Percentiles rank a stretch among this genome's conserved stretches.
These are phyloP conservation scores for Chascanopsetta lugubris DNA, from an alignment of 2,113 vertebrate genomes.

Conservation along the genomic window DNA sequence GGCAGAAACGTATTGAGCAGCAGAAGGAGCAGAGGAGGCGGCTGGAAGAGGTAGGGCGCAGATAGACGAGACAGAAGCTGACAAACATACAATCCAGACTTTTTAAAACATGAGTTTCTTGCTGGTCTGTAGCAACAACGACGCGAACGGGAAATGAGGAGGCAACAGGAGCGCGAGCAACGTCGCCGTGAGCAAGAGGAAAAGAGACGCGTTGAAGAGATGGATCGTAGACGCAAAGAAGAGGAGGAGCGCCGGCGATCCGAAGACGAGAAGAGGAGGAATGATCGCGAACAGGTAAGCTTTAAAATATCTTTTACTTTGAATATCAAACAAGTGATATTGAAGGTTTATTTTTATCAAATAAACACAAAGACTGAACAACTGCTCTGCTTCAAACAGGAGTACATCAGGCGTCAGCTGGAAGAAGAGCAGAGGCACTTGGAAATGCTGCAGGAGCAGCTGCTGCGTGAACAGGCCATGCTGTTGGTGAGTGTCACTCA, in stretches of 20 bases:
- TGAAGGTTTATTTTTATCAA: background rate
- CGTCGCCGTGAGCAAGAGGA: slow-evolving; percentile 94
- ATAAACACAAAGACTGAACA: background rate
- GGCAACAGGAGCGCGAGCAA: slow-evolving; percentile 97
- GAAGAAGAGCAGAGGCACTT: slow-evolving; percentile 99
- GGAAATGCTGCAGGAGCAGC: slow-evolving; percentile 98
- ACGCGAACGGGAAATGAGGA: slow-evolving; percentile 94
- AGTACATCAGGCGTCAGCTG: slow-evolving; percentile 98
- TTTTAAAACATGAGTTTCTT: background rate
- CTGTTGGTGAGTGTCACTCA: slow-evolving; percentile 85
- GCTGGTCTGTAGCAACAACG: slow-evolving; percentile 88
- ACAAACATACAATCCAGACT: background rate
- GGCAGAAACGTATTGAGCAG: slow-evolving; percentile 96
- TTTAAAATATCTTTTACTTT: background rate
- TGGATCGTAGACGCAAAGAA: slow-evolving; percentile 94
- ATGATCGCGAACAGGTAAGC: slow-evolving; percentile 94
- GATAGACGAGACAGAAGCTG: background rate
- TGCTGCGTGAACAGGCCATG: slow-evolving; percentile 98
- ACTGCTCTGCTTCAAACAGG: slow-evolving; percentile 80
- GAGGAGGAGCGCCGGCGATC: slow-evolving; percentile 95
- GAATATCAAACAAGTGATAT: too few relatives aligned
- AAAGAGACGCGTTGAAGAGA: slow-evolving; percentile 92
- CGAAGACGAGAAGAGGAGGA: slow-evolving; percentile 95
- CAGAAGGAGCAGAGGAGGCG: slow-evolving; percentile 96
- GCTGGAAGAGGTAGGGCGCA: slow-evolving; percentile 89